Evolutionary conservation across 2,113 vertebrate species (phyloP), one percentile per base, ranked within the genome.

Genomic region (Burhinus bistriatus): DNA sequence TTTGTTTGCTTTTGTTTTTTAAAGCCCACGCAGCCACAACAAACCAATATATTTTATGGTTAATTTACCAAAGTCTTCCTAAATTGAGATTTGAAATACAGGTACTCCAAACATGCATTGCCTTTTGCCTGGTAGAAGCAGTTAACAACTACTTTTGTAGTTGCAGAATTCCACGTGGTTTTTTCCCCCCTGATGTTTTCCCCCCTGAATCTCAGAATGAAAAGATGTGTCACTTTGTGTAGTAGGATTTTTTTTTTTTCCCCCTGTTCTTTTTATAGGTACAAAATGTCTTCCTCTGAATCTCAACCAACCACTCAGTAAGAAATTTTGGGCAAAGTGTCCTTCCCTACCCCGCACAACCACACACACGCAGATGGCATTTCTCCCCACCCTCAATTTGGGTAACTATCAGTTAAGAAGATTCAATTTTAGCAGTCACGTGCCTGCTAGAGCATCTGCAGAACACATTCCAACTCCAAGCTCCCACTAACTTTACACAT

Each of bases 81-180:
- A 36, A 72, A 75, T 7, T 12, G 30, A 44, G 26, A 55, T 34
- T 5, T 65, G 29, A 88, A 84, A 66, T 29, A 23, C 30, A 14
- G 5, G 9, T 57, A 38, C 36, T 75, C 47, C 18, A 30, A 80
- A 75, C n/a, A 82, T 22, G 40, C 4, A 11, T 13, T 52, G 23
- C 52, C 15, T 72, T 66, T 57, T 77, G 40, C 30, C 38, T 14
- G 3, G 26, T 12, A 55, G 42, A n/a, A 75, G 18, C 27, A 79
- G 62, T 0, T 70, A 36, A 65, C 40, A 68, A 17, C 27, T 84
- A 57, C 27, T 83, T 76, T 4, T 38, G 14, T 38, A 84, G 29
- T 1, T 61, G 15, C 15, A 71, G 8, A 76, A 34, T 13, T 70
- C 49, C 4, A 3, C 1, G 2, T 14, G 6, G 4, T 1, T 55